These are phyloP conservation scores for Elanoides forficatus DNA, from an alignment of 2,113 vertebrate genomes.

Conservation along the genomic window DNA sequence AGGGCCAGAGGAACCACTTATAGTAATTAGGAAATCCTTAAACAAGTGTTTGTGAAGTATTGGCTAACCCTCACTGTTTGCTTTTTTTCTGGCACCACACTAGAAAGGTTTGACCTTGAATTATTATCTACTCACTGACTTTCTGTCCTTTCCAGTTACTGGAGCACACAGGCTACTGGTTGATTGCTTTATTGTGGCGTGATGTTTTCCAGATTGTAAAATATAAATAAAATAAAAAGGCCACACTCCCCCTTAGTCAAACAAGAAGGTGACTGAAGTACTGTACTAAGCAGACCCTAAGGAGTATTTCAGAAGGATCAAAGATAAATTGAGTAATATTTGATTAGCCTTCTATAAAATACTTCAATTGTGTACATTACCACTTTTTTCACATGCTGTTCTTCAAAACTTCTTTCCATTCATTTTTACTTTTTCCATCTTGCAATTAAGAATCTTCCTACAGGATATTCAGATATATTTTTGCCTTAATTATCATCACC, in stretches of 20 bases:
- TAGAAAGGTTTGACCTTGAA: conserved; percentile 92
- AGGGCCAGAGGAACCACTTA: conserved; percentile 94
- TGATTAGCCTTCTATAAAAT: conserved; percentile 1
- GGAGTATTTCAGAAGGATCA: background rate
- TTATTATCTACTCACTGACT: conserved; percentile 89
- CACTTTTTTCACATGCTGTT: background rate
- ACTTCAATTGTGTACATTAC: background rate
- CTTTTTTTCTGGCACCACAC: conserved; percentile 84
- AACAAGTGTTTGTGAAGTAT: conserved; percentile 95
- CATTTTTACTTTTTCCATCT: background rate
- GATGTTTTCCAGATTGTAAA: background rate
- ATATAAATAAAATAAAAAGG: background rate
- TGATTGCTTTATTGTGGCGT: conserved; percentile 39
- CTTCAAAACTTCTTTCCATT: background rate
- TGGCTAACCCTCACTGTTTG: conserved; percentile 89
- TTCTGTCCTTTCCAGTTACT: conserved; percentile 84
- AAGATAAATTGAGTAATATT: background rate
- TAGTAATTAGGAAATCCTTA: conserved; percentile 99
- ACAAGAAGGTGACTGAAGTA: background rate
- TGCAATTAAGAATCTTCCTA: background rate
- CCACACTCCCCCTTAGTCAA: background rate
- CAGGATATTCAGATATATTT: background rate
- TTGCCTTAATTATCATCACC: background rate
- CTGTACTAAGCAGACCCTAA: background rate
- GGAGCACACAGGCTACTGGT: conserved; percentile 75